Base-by-base conservation (phyloP, 2,888 invertebrate genomes). In the Agrotis clavis region DNA sequence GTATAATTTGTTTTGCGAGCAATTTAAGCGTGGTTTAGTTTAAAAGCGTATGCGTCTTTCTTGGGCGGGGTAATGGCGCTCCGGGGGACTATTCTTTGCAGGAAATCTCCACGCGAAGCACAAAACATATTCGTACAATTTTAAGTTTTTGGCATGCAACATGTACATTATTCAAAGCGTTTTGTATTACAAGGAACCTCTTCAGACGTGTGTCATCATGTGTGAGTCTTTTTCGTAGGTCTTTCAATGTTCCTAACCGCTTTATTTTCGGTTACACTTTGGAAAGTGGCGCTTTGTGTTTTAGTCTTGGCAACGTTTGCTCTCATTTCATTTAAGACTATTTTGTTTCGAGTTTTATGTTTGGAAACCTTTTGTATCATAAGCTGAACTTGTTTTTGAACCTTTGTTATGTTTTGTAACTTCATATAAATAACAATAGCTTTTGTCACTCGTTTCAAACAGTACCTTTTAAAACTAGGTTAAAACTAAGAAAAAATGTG, bases 21-120 rank as follows among this genome's bases (percentile, higher is more conserved):
- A 90, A 90, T 92, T 91, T 91, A 90, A 88, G 88, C 86, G 87
- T 88, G 90, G 91, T 92, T 92, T 90, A 91, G 91, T 93, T 92
- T 93, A 92, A 93, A 92, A 92, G 92, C 91, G 88, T 88, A 88
- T 89, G 91, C 90, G 90, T 90, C 90, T 87, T 86, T 83, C 80
- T 82, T 83, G 81, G 80, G 81, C 67, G 77, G 79, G 83, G 86
- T 91, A 92, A 93, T 93, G 90, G 91, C 76, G 88, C 91, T 87
- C 91, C 30, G 64, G 92, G 92, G 93, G 84, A 86, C 85, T 86
- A 87, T 90, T 89, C 81, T 83, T 84, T 74, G 79, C 67, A 69
- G 80, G 74, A 84, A 88, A 89, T 87, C 88, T 87, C 82, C 76
- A 79, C 78, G 77, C 86, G 86, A 77, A 87, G 87, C 88, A 88